Conservation (phyloP, 2,888 invertebrate genomes). For the Epinotia nisella region DNA sequence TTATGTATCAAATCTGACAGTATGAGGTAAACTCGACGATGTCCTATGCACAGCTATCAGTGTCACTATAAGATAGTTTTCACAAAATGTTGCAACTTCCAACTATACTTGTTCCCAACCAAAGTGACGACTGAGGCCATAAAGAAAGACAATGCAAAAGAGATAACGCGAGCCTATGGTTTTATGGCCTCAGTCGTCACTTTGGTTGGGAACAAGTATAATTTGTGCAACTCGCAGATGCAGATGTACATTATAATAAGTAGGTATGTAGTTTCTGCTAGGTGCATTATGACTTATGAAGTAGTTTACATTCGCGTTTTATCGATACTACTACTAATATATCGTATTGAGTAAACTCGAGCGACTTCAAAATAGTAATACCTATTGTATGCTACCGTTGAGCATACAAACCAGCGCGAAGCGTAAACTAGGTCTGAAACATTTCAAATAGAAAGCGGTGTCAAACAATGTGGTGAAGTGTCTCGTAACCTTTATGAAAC, state of each 20-base stretch:
- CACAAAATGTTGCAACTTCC: neutral
- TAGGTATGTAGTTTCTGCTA: neutral
- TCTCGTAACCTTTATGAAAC: constrained; percentile 70
- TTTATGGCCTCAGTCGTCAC: no score
- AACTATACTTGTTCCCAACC: no score
- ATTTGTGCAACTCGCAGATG: no score
- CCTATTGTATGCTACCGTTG: constrained; percentile 17
- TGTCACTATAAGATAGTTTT: neutral
- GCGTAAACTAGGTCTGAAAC: constrained; percentile 34
- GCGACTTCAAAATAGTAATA: constrained; percentile 10
- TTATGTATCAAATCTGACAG: neutral
- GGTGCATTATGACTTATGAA: neutral
- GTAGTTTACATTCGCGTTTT: neutral
- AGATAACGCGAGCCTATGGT: no score
- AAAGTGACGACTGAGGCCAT: no score
- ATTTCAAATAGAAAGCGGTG: constrained; percentile 74
- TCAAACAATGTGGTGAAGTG: constrained; percentile 65
- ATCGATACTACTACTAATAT: neutral
- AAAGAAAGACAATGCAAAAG: no score
- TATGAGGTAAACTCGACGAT: neutral
- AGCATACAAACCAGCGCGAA: constrained; percentile 27
- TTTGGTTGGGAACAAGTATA: no score
- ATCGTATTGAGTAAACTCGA: neutral
- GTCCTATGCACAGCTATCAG: neutral
- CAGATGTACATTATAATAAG: neutral